These are phyloP conservation scores for Coregonus sp. DNA, from an alignment of 2,797 vertebrate genomes.

Conservation along the genomic window DNA sequence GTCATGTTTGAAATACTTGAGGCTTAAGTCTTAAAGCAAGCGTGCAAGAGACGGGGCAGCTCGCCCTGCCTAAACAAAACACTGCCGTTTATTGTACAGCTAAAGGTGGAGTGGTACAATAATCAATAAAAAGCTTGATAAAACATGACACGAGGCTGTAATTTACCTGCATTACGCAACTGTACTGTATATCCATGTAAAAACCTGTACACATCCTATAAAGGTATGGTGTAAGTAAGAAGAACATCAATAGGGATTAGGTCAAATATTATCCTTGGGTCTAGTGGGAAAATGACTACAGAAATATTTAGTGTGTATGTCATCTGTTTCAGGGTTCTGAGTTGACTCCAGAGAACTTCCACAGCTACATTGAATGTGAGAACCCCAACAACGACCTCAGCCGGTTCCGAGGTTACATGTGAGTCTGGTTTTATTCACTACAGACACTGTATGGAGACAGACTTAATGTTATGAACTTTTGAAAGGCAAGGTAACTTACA, in stretches of 20 bases:
- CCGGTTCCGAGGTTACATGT: conserved; percentile 90
- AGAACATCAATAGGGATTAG: too few species aligned
- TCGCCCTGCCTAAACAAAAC: background rate
- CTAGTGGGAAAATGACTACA: background rate
- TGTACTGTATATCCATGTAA: background rate
- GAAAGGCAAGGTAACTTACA: background rate
- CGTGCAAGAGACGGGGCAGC: background rate
- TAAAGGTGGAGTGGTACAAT: background rate
- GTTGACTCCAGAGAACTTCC: conserved; percentile 84
- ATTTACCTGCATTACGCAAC: background rate
- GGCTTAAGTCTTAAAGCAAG: background rate
- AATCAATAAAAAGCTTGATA: background rate
- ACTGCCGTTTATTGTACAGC: background rate
- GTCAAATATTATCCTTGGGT: background rate
- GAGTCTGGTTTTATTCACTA: conserved; percentile 62
- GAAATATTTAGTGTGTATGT: conserved; percentile 2
- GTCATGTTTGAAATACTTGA: background rate
- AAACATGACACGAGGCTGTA: background rate
- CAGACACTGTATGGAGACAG: background rate
- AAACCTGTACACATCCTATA: background rate
- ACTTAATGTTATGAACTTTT: background rate
- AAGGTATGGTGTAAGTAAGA: background rate
- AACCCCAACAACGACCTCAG: conserved; percentile 89
- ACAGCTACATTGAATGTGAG: conserved; percentile 89
- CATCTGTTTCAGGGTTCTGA: conserved; percentile 76